Conservation (phyloP, 2,797 vertebrate species). For the Arnoldichthys spilopterus region DNA sequence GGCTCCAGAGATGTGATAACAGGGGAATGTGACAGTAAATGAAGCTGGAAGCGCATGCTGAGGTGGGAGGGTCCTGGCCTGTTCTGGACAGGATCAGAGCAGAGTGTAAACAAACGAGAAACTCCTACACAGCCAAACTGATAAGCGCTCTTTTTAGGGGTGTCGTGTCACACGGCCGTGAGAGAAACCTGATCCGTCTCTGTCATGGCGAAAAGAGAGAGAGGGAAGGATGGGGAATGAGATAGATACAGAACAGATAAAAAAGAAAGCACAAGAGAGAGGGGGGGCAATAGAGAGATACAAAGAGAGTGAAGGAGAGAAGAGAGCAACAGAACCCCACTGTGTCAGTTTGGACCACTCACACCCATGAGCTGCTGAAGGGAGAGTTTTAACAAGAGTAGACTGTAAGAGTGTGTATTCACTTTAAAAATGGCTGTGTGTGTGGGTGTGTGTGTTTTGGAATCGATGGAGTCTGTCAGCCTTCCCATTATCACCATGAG, state of each 20-base stretch:
- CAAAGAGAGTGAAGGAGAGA: not conserved
- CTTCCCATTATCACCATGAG: constrained; percentile 33
- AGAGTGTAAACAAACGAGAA: constrained; percentile 50
- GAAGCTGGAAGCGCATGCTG: constrained; percentile 16
- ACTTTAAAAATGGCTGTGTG: constrained; percentile 7
- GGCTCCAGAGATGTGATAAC: constrained; percentile 43
- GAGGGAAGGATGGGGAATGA: not conserved
- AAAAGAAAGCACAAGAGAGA: not conserved
- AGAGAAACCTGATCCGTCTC: constrained; percentile 37
- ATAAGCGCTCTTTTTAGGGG: constrained; percentile 41
- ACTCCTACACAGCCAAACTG: constrained; percentile 38
- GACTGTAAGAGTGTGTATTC: constrained; percentile 38
- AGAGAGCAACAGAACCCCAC: constrained; percentile 3
- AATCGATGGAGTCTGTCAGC: constrained; percentile 50
- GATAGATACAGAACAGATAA: not conserved
- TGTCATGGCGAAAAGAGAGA: constrained; percentile 24
- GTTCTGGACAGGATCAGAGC: constrained; percentile 42
- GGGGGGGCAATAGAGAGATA: not conserved
- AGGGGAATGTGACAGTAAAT: constrained; percentile 49
- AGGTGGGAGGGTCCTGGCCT: constrained; percentile 25
- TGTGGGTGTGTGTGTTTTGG: constrained; percentile 55
- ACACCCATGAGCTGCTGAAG: constrained; percentile 30
- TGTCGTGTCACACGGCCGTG: constrained; percentile 23
- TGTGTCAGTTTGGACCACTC: constrained; percentile 34
- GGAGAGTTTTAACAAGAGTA: constrained; percentile 38